Evolutionary conservation across 2,797 vertebrate genomes (phyloP).

Genomic region (Pelodytes ibericus): DNA sequence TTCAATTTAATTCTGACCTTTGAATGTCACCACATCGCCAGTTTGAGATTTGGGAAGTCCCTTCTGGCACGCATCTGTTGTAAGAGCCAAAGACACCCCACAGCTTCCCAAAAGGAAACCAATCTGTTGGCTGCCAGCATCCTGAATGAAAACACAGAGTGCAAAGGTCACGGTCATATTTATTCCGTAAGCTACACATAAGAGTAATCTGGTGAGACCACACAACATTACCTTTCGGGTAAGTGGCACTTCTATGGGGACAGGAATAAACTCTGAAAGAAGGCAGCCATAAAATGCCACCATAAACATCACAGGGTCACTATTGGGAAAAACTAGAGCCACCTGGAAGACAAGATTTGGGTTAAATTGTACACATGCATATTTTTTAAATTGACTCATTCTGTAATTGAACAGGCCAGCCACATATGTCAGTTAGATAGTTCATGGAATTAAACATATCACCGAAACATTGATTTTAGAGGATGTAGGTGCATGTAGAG

Average conservation of each 20-base stretch:
- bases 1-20: conserved; percentile 81
- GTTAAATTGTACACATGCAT: too few relatives aligned
- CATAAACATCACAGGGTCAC: conserved; percentile 95
- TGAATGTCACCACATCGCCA: conserved; percentile 91
- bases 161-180: background rate
- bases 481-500: too few relatives aligned
- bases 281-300: conserved; percentile 97
- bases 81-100: conserved; percentile 88
- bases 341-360: conserved; percentile 78
- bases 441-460: too few relatives aligned
- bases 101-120: conserved; percentile 95
- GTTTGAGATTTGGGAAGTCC: conserved; percentile 94
- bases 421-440: too few relatives aligned
- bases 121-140: conserved; percentile 93
- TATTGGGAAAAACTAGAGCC: conserved; percentile 95
- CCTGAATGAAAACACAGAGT: conserved; percentile 69
- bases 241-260: conserved; percentile 94
- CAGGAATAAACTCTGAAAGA: conserved; percentile 91
- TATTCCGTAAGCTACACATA: too few relatives aligned
- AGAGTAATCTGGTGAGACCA: too few relatives aligned
- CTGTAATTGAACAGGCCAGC: too few relatives aligned
- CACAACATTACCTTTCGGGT: conserved; percentile 87
- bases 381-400: too few relatives aligned
- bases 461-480: too few relatives aligned
- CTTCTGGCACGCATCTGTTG: conserved; percentile 95